phyloP scores from a whole-genome alignment of 2,113 vertebrate genomes.

The Callaeas wilsoni region DNA sequence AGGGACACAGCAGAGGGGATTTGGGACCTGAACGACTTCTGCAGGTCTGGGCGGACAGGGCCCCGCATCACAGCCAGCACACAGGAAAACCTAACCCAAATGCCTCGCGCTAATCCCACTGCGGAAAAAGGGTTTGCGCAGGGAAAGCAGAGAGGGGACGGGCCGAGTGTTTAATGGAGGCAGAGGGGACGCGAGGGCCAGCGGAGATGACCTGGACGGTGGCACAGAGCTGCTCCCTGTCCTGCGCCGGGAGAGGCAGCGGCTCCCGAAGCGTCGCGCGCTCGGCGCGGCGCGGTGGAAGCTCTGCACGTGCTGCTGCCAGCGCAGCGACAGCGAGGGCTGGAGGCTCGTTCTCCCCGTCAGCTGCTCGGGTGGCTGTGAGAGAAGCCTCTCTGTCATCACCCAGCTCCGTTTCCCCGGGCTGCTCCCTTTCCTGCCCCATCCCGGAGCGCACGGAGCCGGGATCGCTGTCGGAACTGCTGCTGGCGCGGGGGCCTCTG shows the following conservation, averaged over 20 bases:
- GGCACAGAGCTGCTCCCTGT: background rate
- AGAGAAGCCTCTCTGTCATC: background rate
- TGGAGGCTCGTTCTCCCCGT: accelerated
- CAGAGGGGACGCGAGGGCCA: background rate
- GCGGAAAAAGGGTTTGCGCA: background rate
- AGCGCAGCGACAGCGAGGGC: background rate
- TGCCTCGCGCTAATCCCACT: background rate
- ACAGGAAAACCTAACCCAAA: background rate
- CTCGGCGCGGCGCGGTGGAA: no score
- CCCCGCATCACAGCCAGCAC: background rate
- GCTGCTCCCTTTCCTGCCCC: background rate
- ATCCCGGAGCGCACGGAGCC: background rate
- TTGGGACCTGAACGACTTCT: background rate
- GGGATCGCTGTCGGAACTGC: background rate
- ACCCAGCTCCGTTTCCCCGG: background rate
- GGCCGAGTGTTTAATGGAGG: background rate
- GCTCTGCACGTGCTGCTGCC: background rate
- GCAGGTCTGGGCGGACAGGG: background rate
- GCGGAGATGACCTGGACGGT: accelerated
- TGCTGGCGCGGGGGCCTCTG: background rate
- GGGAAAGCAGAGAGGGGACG: background rate
- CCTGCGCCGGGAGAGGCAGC: background rate
- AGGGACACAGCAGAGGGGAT: background rate
- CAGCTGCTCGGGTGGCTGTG: background rate
- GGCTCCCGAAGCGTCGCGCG: background rate